Evolutionary conservation across 2,888 invertebrate genomes (phyloP), one percentile per base, ranked within the genome.

Genomic region (Hipparchia sbordonii): DNA sequence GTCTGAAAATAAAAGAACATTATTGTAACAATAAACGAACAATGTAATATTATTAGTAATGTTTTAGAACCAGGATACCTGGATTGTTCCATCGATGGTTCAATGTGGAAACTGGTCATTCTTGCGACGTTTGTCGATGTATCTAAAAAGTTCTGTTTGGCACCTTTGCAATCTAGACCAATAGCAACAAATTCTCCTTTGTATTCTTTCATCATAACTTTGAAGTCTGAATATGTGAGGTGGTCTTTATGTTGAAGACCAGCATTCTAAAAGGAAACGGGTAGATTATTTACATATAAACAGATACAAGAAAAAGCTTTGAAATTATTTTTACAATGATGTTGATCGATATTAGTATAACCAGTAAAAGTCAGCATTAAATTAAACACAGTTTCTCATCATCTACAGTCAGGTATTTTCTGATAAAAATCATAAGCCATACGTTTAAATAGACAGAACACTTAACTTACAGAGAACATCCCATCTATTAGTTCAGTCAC

Each of bases 121-220:
- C 98, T 96, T 0, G 98, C 98, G 0, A 98, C 98, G 84, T 98
- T 98, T 0, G 98, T 98, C 0, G 98, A 98, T 0, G 98, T 98
- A 82, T 98, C 98, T 79, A 98, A 93, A 88, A 98, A 98, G 88
- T 98, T 98, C 84, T 98, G 98, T 82, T 98, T 98, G 0, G 98
- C 98, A 3, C 98, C 98, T 89, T 98, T 98, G 85, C 98, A 98
- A 83, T 98, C 98, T 75, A 98, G 91, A 0, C 98, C 98, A 72
- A 98, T 98, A 0, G 98, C 98, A 0, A 98, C 98, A 84, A 98
- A 98, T 84, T 98, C 98, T 0, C 98, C 98, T 87, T 98, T 98
- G 89, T 98, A 98, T 86, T 98, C 98, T 83, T 97, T 98, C 98
- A 98, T 98, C 98, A 98, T 98, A 10, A 97, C 90, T 85, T 98